phyloP scores from a whole-genome alignment of 2,113 vertebrate species.

The Columba janthina region DNA sequence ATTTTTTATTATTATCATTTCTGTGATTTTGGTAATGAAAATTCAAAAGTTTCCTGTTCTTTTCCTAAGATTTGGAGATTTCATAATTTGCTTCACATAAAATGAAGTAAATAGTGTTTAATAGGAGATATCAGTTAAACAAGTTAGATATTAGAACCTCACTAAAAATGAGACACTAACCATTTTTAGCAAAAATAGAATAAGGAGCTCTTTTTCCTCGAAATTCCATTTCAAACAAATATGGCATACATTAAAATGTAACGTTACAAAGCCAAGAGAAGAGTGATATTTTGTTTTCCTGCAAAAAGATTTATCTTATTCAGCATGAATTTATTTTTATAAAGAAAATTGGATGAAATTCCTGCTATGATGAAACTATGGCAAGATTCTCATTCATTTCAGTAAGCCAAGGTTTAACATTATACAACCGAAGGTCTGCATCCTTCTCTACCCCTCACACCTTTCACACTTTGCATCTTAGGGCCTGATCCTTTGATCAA shows the following conservation, averaged over 20 bases:
- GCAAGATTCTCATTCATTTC: not conserved
- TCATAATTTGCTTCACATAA: not conserved
- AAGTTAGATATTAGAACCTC: not conserved
- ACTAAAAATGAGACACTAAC: not conserved
- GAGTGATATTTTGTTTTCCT: not conserved
- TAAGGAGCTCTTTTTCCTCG: rapidly evolving
- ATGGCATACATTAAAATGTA: not conserved
- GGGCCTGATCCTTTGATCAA: not conserved
- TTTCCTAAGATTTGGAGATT: not conserved
- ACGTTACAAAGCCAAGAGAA: not conserved
- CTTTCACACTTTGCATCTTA: not conserved
- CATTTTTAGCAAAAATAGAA: not conserved
- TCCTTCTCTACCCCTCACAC: not conserved
- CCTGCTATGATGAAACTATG: not conserved
- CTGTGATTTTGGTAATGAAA: not conserved
- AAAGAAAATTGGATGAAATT: not conserved
- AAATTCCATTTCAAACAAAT: not conserved
- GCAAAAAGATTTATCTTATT: not conserved
- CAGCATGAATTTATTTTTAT: not conserved
- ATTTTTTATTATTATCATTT: not conserved
- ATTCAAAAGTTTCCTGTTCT: not conserved
- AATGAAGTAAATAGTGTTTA: not conserved
- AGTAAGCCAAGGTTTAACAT: not conserved
- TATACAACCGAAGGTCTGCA: not conserved
- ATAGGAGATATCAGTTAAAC: not conserved